Evolutionary conservation across 53 echinoderm and acorn worm species (phyloP).

Genomic region (Apostichopus leukothele): DNA sequence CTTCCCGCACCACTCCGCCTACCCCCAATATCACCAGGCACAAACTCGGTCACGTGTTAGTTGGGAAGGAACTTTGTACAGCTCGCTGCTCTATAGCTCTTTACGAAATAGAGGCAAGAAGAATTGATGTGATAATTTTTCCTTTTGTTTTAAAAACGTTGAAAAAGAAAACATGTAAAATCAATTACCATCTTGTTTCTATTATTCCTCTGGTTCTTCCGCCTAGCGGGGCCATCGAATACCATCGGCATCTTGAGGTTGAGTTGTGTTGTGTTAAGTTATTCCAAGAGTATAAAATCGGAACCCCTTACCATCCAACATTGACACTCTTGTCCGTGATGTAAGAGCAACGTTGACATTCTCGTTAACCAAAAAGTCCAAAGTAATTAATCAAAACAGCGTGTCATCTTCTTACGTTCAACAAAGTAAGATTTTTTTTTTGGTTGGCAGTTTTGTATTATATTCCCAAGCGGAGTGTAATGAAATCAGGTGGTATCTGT

Average conservation of each 20-base stretch:
- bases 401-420: too few relatives aligned
- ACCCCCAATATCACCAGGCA: too few relatives aligned
- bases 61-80: too few relatives aligned
- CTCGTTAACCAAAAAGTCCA: not conserved
- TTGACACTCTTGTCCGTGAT: not conserved
- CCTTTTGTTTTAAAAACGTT: too few relatives aligned
- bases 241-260: slow-evolving; percentile 29
- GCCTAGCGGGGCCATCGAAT: slow-evolving; percentile 34
- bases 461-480: too few relatives aligned
- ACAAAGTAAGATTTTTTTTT: too few relatives aligned
- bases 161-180: not conserved
- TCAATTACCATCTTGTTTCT: slow-evolving; percentile 34
- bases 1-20: too few relatives aligned
- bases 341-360: not conserved
- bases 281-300: not conserved
- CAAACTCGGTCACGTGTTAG: too few relatives aligned
- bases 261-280: not conserved
- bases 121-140: not conserved
- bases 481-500: too few relatives aligned
- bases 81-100: too few relatives aligned
- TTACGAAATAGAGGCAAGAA: not conserved
- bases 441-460: too few relatives aligned
- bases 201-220: slow-evolving; percentile 32
- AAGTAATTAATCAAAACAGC: too few relatives aligned
- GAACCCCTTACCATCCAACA: not conserved